phyloP scores from a whole-genome alignment of 2,888 invertebrate species.

The Clanis bilineata region DNA sequence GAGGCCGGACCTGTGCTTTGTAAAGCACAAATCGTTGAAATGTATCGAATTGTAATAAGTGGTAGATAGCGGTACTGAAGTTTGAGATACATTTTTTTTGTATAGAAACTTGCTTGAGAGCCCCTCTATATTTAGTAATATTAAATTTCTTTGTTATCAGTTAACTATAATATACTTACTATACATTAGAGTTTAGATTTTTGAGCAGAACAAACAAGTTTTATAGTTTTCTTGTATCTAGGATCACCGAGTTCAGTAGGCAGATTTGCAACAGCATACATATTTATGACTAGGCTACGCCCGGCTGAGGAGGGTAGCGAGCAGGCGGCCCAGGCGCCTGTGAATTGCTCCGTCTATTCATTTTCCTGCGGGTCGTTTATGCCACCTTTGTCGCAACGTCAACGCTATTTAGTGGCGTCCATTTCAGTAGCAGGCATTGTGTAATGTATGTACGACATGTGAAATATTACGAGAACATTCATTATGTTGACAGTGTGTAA shows the following conservation, averaged over 20 bases:
- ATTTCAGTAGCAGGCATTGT: background rate
- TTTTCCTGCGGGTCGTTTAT: constrained; percentile 11
- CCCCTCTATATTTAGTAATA: too few species aligned
- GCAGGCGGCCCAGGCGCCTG: background rate
- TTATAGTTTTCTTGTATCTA: background rate
- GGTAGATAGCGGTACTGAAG: too few species aligned
- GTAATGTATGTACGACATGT: background rate
- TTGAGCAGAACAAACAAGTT: background rate
- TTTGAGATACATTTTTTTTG: too few species aligned
- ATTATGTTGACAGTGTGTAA: background rate
- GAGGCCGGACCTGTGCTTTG: too few species aligned
- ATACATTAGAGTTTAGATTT: too few species aligned
- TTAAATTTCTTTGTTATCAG: too few species aligned
- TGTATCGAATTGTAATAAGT: too few species aligned
- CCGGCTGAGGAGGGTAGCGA: background rate
- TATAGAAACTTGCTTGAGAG: too few species aligned
- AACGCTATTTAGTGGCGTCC: constrained; percentile 9
- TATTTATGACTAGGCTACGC: constrained; percentile 1
- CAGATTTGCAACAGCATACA: constrained; percentile 4
- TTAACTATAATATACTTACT: too few species aligned
- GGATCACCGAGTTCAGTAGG: background rate
- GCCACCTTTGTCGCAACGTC: constrained; percentile 12
- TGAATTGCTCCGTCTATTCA: constrained; percentile 2
- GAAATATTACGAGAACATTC: background rate
- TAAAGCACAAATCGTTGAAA: too few species aligned